Evolutionary conservation across 2,113 vertebrate genomes (phyloP).

Genomic region (Phodopus roborovskii): DNA sequence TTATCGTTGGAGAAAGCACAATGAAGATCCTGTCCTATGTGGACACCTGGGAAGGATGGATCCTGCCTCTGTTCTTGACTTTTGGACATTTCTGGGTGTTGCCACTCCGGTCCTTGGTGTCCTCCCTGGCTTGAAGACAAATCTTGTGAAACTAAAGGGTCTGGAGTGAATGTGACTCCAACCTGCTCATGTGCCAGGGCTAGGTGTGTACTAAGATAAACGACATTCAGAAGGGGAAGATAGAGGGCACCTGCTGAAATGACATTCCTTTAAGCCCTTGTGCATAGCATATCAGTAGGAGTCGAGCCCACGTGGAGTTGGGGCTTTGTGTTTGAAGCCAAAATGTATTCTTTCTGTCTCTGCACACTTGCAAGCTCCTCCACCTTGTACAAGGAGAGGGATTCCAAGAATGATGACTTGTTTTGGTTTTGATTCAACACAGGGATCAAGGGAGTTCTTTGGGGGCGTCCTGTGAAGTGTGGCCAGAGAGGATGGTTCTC

Average conservation of each 20-base stretch:
- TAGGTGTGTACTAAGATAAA: neutral
- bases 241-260: neutral
- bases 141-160: neutral
- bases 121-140: neutral
- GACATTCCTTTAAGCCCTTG: neutral
- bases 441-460: neutral
- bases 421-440: neutral
- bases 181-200: too few relatives aligned
- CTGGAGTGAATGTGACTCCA: neutral
- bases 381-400: neutral
- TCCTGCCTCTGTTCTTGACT: neutral
- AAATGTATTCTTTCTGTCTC: neutral
- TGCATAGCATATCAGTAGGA: neutral
- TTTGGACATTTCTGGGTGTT: neutral
- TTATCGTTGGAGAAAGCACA: conserved; percentile 10
- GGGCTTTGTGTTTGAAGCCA: neutral
- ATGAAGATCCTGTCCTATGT: neutral
- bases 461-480: neutral
- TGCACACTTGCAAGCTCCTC: neutral
- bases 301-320: neutral
- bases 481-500: neutral
- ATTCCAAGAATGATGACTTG: neutral
- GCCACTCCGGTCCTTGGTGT: neutral
- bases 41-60: neutral
- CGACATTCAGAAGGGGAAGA: neutral